These are phyloP conservation scores for Scaptomyza tumidula DNA, from an alignment of 2,888 invertebrate species.

Conservation along the genomic window DNA sequence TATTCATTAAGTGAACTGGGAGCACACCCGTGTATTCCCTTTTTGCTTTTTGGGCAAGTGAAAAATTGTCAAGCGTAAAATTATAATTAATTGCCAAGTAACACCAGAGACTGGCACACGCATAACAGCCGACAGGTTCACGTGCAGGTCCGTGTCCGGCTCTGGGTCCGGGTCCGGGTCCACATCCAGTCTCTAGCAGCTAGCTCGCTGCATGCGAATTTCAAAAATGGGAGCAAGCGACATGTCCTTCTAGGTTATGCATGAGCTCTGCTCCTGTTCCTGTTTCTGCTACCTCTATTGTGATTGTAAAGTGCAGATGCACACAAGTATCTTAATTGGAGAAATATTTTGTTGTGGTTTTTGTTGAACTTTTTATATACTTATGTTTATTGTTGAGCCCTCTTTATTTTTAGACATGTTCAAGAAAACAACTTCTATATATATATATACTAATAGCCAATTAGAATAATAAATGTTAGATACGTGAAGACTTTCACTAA, in stretches of 20 bases:
- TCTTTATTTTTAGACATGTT: background rate
- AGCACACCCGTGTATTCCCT: conserved; percentile 12
- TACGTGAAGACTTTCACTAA: too few species aligned
- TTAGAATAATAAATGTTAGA: conserved; percentile 2
- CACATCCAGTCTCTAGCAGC: conserved; percentile 30
- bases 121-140: conserved; percentile 29
- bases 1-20: conserved; percentile 38
- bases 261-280: conserved; percentile 14
- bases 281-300: conserved; percentile 1
- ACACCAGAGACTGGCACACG: conserved; percentile 57
- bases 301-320: conserved; percentile 8
- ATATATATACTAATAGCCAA: background rate
- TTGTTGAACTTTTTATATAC: background rate
- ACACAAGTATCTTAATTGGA: conserved; percentile 36
- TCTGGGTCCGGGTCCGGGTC: background rate
- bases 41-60: conserved; percentile 47
- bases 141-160: conserved; percentile 1
- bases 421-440: background rate
- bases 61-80: conserved; percentile 73
- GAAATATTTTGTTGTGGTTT: background rate
- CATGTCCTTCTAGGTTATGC: conserved; percentile 37
- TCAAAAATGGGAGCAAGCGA: conserved; percentile 40
- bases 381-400: background rate
- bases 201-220: conserved; percentile 45
- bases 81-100: conserved; percentile 75